Evolutionary conservation across 2,888 invertebrate genomes (phyloP), one percentile per base, ranked within the genome.

Genomic region (Meloe dianella): DNA sequence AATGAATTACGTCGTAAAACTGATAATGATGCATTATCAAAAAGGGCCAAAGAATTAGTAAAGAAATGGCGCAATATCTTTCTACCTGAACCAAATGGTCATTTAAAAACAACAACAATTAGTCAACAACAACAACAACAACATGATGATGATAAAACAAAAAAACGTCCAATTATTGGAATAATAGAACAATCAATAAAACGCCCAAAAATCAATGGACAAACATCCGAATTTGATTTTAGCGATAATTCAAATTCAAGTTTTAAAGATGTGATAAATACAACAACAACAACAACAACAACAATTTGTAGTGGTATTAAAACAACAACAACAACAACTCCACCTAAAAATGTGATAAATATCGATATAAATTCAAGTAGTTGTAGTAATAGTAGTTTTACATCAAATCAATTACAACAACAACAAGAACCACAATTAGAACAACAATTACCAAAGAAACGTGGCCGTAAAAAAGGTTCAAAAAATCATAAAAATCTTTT

Each of bases 61-160:
- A 95, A 95, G 79, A 89, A 92, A 85, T 97, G 97, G 97, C 91
- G 97, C 77, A 92, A 92, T 85, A 90, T 94, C 85, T 90, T 96
- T 77, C 86, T 92, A 79, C 92, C 91, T 22, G 83, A 83, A 38
- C 77, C 80, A 22, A 83, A 83, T 69, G 83, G 84, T 29, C 82
- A 83, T 70, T 71, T 81, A n/a, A 81, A 79, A 68, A 70, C 74
- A 68, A 75, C 71, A 70, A 77, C 72, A 70, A 74, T 64, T 67
- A 74, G 64, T 27, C 68, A 67, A 69, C 64, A 69, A 71, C 66
- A 73, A 69, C 63, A 64, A 76, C 41, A 61, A 69, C 12, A 65
- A 70, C 7, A 66, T 6, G 12, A 67, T 41, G 72, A 73, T 29
- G 63, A 69, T 47, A 47, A 47, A 20, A 22, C 61, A 74, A 60